Base-by-base conservation (phyloP, 2,888 invertebrate species). In the Amorpha juglandis region DNA sequence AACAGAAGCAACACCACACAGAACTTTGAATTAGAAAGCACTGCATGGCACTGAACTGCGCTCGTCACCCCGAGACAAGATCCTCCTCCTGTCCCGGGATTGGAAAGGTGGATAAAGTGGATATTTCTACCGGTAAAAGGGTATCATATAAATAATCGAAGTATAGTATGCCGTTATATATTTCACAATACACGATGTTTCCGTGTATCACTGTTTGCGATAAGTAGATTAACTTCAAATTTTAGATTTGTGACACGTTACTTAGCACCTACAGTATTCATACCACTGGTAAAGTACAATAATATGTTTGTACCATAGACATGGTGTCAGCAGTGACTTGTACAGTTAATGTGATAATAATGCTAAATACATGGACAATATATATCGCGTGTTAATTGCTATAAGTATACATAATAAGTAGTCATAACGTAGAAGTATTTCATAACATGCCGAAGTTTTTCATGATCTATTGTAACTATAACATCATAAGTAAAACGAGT, bases 221-320 rank as follows among this genome's bases (percentile, higher is more conserved):
- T 27, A 38, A 38, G 38, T 21, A 52, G 3, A 33, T 27, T 6
- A 11, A 14, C 21, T 27, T 14, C 52, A 21, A 7, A 27, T 27
- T 53, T 52, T 14, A n/a, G 27, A n/a, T 53, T 27, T 53, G 53
- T 53, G 53, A 35, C 8, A n/a, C 33, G 33, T 53, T 16, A 53
- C 33, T 53, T 53, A 53, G n/a, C 53, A 35, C 33, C 4, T 53
- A 33, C 9, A 38, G 38, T 52, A 52, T 52, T 12, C 14, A 11
- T 12, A 52, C 12, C 21, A 4, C 12, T 8, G 51, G 21, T 52
- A 19, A 7, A 14, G 47, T 47, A 52, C 21, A 21, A 21, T 21
- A 11, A 52, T n/a, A 27, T 14, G 14, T 9, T 19, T 52, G 50
- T 19, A 50, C 19, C 50, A 50, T 48, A 48, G 1, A 48, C 16